phyloP scores from a whole-genome alignment of 1,140 invertebrate species.

The Drosophila lacertosa region DNA sequence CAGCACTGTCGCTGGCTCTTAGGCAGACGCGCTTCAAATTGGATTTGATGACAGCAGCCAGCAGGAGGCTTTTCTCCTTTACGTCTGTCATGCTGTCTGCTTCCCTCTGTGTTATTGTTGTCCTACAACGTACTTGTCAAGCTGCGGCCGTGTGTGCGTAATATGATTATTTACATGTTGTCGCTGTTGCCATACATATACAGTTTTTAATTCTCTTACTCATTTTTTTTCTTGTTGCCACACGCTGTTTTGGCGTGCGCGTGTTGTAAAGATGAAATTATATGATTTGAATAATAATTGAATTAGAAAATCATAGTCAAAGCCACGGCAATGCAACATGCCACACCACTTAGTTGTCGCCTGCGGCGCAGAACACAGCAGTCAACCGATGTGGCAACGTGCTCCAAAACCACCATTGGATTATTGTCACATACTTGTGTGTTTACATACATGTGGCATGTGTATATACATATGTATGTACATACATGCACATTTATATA shows the following conservation, averaged over 20 bases:
- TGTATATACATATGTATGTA: background rate
- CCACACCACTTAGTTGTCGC: slow-evolving; percentile 16
- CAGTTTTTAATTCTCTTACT: background rate
- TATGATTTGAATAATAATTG: slow-evolving; percentile 82
- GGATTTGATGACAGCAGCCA: slow-evolving; percentile 48
- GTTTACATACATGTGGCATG: background rate
- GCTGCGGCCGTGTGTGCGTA: slow-evolving; percentile 59
- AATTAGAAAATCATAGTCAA: slow-evolving; percentile 74
- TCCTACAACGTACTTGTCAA: slow-evolving; percentile 3
- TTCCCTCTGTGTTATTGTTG: slow-evolving; percentile 17
- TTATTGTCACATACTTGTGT: slow-evolving; percentile 15
- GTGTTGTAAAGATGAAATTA: slow-evolving; percentile 68
- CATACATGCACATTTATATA: background rate
- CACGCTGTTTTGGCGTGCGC: slow-evolving; percentile 11
- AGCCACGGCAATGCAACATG: slow-evolving; percentile 27
- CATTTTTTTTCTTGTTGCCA: slow-evolving; percentile 13
- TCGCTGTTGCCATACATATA: slow-evolving; percentile 26
- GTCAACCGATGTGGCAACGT: slow-evolving; percentile 1
- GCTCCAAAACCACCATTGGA: slow-evolving; percentile 1
- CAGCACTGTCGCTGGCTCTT: slow-evolving; percentile 11
- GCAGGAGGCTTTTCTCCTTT: slow-evolving; percentile 3
- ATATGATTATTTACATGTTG: slow-evolving; percentile 70
- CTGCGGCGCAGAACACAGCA: slow-evolving; percentile 19
- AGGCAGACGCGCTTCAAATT: slow-evolving; percentile 55
- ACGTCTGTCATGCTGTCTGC: background rate